A percentile compares a stretch with the other conserved stretches of the same genome.
Evolutionary conservation across 2,113 vertebrate species (phyloP).

Genomic region (Willisornis vidua): DNA sequence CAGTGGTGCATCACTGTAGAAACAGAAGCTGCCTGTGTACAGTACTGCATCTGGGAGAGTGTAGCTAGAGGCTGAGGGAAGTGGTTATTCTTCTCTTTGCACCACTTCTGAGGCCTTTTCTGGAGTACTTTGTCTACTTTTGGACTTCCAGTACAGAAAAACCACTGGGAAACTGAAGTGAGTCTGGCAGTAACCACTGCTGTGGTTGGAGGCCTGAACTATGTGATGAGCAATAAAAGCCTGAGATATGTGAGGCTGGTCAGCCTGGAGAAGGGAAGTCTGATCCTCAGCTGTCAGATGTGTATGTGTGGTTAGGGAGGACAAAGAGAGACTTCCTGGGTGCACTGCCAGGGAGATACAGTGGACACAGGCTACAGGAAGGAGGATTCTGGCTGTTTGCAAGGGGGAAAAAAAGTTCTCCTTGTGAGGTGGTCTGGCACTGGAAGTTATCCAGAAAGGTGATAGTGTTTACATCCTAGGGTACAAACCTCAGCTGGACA

Average conservation of each 20-base stretch:
- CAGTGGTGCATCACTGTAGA: not conserved
- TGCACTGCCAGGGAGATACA: not conserved
- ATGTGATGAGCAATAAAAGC: rapidly evolving
- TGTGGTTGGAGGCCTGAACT: not conserved
- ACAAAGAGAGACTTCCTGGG: not conserved
- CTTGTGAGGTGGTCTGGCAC: not conserved
- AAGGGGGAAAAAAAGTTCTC: not conserved
- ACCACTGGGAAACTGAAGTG: not conserved
- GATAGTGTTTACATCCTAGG: not conserved
- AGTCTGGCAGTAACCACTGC: not conserved
- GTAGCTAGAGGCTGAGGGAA: not conserved
- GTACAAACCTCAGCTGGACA: not conserved
- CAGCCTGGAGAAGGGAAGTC: not conserved
- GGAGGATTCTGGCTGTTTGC: not conserved
- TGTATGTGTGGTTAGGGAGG: not conserved
- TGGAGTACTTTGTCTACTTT: not conserved
- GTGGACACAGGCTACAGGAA: not conserved
- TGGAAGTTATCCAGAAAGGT: not conserved
- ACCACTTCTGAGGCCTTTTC: not conserved
- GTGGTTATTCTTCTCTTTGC: not conserved
- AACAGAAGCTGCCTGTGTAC: not conserved
- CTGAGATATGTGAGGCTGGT: not conserved
- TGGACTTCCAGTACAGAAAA: not conserved
- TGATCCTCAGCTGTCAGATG: not conserved
- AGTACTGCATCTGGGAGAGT: not conserved